These are phyloP conservation scores for Spisula solida DNA, from an alignment of 2,888 invertebrate genomes.

Conservation along the genomic window DNA sequence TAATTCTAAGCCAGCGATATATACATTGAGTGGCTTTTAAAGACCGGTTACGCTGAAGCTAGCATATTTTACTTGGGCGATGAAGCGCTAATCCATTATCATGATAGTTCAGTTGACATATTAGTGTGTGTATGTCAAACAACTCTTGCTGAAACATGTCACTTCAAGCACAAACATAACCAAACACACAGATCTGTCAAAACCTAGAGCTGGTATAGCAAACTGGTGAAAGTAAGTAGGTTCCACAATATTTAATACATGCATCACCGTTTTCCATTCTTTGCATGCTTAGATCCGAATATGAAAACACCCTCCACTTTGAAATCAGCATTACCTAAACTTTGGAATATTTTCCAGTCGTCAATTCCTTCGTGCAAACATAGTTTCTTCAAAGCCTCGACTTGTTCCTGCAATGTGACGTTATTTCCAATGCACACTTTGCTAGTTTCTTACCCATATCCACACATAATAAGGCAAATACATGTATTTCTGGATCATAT, in stretches of 20 bases:
- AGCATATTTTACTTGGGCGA: background rate
- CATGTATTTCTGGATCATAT: too few relatives aligned
- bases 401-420: slow-evolving; percentile 71
- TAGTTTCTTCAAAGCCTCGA: slow-evolving; percentile 72
- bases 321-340: slow-evolving; percentile 72
- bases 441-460: too few relatives aligned
- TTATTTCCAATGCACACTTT: background rate
- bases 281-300: slow-evolving; percentile 61
- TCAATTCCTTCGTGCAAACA: slow-evolving; percentile 75
- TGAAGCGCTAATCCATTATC: background rate
- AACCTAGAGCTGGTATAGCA: background rate
- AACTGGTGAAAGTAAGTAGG: slow-evolving; percentile 11
- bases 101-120: background rate
- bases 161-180: background rate
- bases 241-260: slow-evolving; percentile 50
- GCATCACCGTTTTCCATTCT: slow-evolving; percentile 54
- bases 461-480: too few relatives aligned
- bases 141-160: background rate
- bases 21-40: too few relatives aligned
- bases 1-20: too few relatives aligned
- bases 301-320: slow-evolving; percentile 69
- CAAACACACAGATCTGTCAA: slow-evolving; percentile 21
- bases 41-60: background rate
- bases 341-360: slow-evolving; percentile 77
- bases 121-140: background rate